Base-by-base conservation (phyloP, 1,140 invertebrate genomes). In the Trinorchestia longiramus region DNA sequence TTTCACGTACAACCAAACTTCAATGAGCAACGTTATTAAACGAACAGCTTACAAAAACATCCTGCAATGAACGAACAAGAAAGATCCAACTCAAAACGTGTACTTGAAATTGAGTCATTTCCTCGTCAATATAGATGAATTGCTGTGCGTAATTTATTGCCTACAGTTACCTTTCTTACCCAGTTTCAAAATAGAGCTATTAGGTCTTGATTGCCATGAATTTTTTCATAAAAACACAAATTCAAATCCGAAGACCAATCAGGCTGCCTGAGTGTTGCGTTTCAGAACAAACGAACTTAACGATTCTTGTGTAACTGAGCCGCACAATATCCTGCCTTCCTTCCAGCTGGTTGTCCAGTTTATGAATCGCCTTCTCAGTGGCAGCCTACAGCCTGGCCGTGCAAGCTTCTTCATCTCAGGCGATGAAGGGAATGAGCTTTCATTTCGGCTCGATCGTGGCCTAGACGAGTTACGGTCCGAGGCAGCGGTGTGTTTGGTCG, bases 381-480 rank as follows among this genome's bases (percentile, higher is more conserved):
- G 62, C 62, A 77, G 62, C 28, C 15, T 36, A 28, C 62, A 15
- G 62, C 28, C 62, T 77, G 62, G 62, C 62, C 62, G 62, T 77
- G 88, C 41, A 41, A 90, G 43, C 88, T 90, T 43, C 88, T 90
- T 90, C 88, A 90, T 90, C 88, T 90, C 41, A 41, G 43, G 41
- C 88, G 41, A 42, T 94, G 43, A 43, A 44, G 44, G 43, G 43
- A 94, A 94, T 40, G 92, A 47, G 43, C 92, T 40, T 40, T 43
- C 92, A 94, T 94, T 94, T 40, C 92, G 44, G 44, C 44, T 40
- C 43, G 43, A 45, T 94, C 44, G 92, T 15, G 36, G 92, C 88
- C 88, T 0, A 43, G 88, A 91, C 92, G 92, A 94, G 92, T 94
- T 45, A 47, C 92, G 92, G 43, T 45, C 44, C 41, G 43, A 47